Evolutionary conservation across 2,113 vertebrate species (phyloP).

Genomic region (Halichoeres trimaculatus): DNA sequence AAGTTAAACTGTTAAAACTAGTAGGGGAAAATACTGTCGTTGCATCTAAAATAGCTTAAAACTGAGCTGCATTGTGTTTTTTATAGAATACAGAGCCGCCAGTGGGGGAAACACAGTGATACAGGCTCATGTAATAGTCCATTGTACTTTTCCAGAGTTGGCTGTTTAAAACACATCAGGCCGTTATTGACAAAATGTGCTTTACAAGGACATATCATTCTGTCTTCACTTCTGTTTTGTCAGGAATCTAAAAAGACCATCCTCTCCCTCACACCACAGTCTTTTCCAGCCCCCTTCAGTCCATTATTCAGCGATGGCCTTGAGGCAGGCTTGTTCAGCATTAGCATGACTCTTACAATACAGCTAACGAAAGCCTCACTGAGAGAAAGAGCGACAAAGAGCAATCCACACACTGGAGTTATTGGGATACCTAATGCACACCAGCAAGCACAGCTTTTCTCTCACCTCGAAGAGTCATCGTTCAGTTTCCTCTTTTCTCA

Average conservation of each 20-base stretch:
- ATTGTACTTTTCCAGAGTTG: too few species aligned
- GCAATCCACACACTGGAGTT: background rate
- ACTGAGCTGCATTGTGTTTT: too few species aligned
- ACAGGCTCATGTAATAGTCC: too few species aligned
- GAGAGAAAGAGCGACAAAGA: background rate
- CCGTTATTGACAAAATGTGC: too few species aligned
- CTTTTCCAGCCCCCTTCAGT: constrained; percentile 36
- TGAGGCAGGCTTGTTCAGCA: background rate
- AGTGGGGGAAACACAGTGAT: too few species aligned
- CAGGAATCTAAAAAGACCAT: constrained; percentile 18
- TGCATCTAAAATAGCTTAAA: too few species aligned
- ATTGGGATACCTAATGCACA: background rate
- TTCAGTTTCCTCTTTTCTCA: background rate
- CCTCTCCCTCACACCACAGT: background rate
- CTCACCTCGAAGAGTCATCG: constrained; percentile 19
- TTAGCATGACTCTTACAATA: background rate
- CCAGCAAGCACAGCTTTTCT: constrained; percentile 5
- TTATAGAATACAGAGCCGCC: too few species aligned
- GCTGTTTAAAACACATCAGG: too few species aligned
- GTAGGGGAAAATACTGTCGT: too few species aligned
- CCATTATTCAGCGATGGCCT: constrained; percentile 16
- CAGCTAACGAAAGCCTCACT: background rate
- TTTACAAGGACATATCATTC: too few species aligned
- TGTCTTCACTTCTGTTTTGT: background rate
- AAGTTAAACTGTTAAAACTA: too few species aligned